Base-by-base conservation (phyloP, 2,113 vertebrate genomes). In the Nycticryphes semicollaris region DNA sequence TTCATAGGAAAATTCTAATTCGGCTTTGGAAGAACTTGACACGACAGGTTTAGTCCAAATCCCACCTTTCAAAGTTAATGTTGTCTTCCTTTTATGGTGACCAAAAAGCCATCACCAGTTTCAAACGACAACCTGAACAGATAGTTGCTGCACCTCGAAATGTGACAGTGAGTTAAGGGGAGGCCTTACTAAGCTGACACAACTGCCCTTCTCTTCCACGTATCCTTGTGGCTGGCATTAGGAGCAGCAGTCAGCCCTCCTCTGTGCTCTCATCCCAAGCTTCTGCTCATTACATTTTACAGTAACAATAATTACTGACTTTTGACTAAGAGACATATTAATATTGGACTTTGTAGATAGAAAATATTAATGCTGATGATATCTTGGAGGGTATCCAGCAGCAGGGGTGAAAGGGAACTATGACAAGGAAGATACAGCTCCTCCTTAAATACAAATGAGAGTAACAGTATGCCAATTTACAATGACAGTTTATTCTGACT, bases 401-500 rank as follows among this genome's bases (percentile, higher is more conserved):
- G 27, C 1, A 91, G 25, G 21, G 3, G 33, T 59, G 87, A 82
- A 67, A 41, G 14, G 67, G 12, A 59, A 63, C 27, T 50, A 17
- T 27, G n/a, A 74, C 51, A 93, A 92, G 33, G 74, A 87, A 62
- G 50, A 91, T 13, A 18, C 1, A 80, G 56, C 51, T 93, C 72
- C 35, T 93, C 64, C 73, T 92, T 80, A 74, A 74, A 89, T 75
- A 30, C 54, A 43, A 74, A 50, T 35, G 16, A 80, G 31, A 82
- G 24, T 18, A 93, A 54, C 10, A 82, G 25, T 50, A 82, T 0
- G 4, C 63, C 79, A 75, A 8, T 59, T 88, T 94, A 20, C 68
- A 94, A 87, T 53, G 57, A 47, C 41, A 87, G 69, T 75, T 93
- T 63, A 77, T 83, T 94, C 76, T 87, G 84, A 54, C 68, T 85